These are phyloP conservation scores for Cinclus cinclus DNA, from an alignment of 2,113 vertebrate genomes.

Conservation along the genomic window DNA sequence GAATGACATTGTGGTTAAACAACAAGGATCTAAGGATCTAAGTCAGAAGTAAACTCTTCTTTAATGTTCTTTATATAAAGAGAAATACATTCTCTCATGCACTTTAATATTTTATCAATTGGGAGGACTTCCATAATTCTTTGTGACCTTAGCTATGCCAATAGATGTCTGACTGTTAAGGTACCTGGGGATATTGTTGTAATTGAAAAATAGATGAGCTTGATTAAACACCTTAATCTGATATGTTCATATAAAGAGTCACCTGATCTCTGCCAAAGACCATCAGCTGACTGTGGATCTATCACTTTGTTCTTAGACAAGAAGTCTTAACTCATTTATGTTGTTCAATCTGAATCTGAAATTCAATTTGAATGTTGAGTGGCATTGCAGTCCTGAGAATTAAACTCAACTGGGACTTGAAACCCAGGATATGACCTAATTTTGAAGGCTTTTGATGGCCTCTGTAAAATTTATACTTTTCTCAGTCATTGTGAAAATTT, in stretches of 20 bases:
- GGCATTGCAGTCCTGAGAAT: neutral
- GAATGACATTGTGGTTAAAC: constrained; percentile 53
- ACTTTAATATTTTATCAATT: neutral
- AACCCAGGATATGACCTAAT: neutral
- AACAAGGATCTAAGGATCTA: neutral
- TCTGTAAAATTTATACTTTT: neutral
- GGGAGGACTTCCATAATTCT: neutral
- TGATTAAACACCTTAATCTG: neutral
- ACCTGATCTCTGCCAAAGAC: neutral
- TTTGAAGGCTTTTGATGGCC: neutral
- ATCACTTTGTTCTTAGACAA: neutral
- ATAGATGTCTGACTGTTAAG: neutral
- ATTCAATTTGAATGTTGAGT: neutral
- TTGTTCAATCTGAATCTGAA: neutral
- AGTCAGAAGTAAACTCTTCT: constrained; percentile 25
- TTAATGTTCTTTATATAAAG: constrained; percentile 10
- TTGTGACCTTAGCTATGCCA: neutral
- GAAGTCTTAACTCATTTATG: neutral
- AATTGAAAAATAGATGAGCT: neutral
- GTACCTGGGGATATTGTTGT: neutral
- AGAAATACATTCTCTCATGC: neutral
- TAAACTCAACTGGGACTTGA: neutral
- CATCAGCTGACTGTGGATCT: neutral
- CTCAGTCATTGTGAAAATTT: neutral
- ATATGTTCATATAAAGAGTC: neutral